Conservation (phyloP, 2,797 vertebrate genomes). For the Telmatherina bonti region DNA sequence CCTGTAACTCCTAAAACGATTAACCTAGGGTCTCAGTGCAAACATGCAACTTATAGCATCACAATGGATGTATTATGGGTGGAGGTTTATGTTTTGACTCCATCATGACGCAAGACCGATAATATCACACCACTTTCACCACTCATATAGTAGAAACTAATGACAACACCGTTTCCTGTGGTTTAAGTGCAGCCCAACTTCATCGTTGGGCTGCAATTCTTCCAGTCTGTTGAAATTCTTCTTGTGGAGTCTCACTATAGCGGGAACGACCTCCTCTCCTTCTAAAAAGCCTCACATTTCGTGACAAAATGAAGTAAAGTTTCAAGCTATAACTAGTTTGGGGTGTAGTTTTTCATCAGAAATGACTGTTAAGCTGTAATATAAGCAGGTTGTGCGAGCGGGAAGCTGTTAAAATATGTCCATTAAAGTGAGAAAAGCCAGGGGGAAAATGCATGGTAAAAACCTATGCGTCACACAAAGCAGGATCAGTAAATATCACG, state of each 20-base stretch:
- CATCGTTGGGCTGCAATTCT: not conserved
- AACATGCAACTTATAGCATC: constrained; percentile 35
- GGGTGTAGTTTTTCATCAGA: not conserved
- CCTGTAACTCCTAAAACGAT: not conserved
- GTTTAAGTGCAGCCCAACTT: constrained; percentile 26
- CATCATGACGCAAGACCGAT: constrained; percentile 63
- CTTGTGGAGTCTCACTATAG: constrained; percentile 5
- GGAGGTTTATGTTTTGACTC: constrained; percentile 58
- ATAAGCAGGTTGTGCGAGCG: not conserved
- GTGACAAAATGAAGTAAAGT: constrained; percentile 47
- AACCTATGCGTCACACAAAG: constrained; percentile 78
- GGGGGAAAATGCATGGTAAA: constrained; percentile 65
- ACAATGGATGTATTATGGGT: constrained; percentile 59
- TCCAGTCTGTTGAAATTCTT: constrained; percentile 9
- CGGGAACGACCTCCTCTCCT: not conserved
- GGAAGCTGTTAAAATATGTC: constrained; percentile 15
- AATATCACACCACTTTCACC: constrained; percentile 57
- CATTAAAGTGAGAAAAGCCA: constrained; percentile 40
- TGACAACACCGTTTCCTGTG: constrained; percentile 39
- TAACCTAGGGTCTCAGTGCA: constrained; percentile 7
- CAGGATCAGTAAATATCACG: constrained; percentile 60
- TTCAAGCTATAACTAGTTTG: constrained; percentile 30
- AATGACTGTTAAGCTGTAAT: not conserved
- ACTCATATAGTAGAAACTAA: constrained; percentile 41
- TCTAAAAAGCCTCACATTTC: constrained; percentile 15